phyloP scores from a whole-genome alignment of 1,140 invertebrate species.

The Psix sp. region DNA sequence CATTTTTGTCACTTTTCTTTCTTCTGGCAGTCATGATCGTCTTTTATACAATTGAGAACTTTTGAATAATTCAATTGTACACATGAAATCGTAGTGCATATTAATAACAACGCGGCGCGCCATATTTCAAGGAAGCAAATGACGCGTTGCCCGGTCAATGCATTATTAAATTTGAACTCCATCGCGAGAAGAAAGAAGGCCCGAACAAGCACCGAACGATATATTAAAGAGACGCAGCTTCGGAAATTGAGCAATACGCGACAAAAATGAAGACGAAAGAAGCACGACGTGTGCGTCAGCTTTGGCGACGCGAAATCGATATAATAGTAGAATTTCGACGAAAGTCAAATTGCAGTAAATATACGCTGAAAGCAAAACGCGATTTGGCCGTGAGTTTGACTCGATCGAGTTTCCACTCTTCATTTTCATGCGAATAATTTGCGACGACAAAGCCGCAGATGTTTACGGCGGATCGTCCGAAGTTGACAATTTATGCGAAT shows the following conservation, averaged over 20 bases:
- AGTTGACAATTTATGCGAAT: slow-evolving; percentile 57
- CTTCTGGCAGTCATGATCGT: background rate
- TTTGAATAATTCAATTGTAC: slow-evolving; percentile 12
- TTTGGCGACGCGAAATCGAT: slow-evolving; percentile 25
- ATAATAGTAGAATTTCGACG: slow-evolving; percentile 22
- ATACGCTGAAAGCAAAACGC: slow-evolving; percentile 5
- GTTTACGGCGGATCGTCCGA: slow-evolving; percentile 24
- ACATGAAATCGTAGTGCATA: slow-evolving; percentile 6
- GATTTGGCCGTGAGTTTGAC: too few species aligned
- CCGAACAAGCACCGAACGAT: slow-evolving; percentile 22
- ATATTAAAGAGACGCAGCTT: slow-evolving; percentile 35
- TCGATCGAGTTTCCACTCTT: slow-evolving; percentile 7
- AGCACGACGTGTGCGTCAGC: slow-evolving; percentile 3
- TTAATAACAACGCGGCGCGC: slow-evolving; percentile 16
- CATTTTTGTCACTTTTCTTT: background rate
- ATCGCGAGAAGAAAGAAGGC: slow-evolving; percentile 18
- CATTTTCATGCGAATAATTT: slow-evolving; percentile 39
- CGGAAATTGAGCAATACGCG: slow-evolving; percentile 37
- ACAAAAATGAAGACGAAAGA: slow-evolving; percentile 9
- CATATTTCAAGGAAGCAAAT: slow-evolving; percentile 24
- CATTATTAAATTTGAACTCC: slow-evolving; percentile 46
- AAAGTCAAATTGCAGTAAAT: slow-evolving; percentile 31
- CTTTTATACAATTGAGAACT: slow-evolving; percentile 12
- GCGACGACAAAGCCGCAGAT: slow-evolving; percentile 28
- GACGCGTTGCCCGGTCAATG: slow-evolving; percentile 13